Conservation (phyloP, 1,140 invertebrate species). For the Manduca sexta region DNA sequence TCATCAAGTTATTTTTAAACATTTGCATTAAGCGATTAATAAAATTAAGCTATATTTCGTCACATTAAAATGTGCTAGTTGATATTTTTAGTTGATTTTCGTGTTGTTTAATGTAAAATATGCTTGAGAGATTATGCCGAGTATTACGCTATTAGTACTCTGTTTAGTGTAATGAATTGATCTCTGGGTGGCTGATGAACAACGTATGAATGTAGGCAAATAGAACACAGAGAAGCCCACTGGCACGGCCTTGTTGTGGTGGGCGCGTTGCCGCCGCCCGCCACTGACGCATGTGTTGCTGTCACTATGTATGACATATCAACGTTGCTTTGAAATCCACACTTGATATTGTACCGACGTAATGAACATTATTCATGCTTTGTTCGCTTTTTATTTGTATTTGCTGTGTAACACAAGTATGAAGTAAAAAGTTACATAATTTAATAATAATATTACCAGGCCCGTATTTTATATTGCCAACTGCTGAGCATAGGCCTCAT, state of each 20-base stretch:
- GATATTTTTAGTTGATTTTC: no score
- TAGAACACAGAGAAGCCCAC: not conserved
- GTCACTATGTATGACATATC: conserved; percentile 2
- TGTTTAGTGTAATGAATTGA: no score
- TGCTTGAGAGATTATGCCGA: no score
- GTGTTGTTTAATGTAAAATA: no score
- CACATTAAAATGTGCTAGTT: no score
- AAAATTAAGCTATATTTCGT: no score
- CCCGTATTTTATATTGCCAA: no score
- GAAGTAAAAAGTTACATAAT: no score
- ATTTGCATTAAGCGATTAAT: conserved; percentile 39
- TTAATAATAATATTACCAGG: no score
- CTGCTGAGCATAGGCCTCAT: no score
- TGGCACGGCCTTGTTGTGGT: conserved; percentile 6
- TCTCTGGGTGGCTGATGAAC: no score
- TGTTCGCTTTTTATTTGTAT: not conserved
- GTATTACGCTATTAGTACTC: not conserved
- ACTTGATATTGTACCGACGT: conserved; percentile 1
- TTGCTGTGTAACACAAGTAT: no score
- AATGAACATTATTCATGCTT: conserved; percentile 1
- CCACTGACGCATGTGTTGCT: conserved; percentile 6
- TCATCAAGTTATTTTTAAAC: conserved; percentile 58
- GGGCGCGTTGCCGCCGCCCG: conserved; percentile 2
- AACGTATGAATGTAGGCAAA: conserved; percentile 2
- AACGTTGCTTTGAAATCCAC: conserved; percentile 1